Conservation (phyloP, 2,797 vertebrate species). For the Pseudopleuronectes americanus region DNA sequence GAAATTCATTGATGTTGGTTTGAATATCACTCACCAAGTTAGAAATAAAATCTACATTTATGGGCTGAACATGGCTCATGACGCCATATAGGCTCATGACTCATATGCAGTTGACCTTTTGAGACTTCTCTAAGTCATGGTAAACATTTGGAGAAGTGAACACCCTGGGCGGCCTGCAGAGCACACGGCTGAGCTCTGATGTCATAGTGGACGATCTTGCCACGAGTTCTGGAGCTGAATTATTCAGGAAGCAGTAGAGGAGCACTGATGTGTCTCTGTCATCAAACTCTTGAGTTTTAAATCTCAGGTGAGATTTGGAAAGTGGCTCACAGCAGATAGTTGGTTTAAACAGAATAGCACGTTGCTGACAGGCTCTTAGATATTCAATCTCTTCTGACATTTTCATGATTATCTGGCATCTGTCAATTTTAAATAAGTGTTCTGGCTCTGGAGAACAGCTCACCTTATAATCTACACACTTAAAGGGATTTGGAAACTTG, state of each 20-base stretch:
- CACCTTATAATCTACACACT: no score
- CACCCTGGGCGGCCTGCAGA: background rate
- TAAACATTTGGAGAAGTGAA: no score
- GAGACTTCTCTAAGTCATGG: no score
- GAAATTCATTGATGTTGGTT: no score
- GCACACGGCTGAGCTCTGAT: background rate
- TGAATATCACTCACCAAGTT: no score
- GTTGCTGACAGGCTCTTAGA: background rate
- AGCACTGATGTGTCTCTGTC: background rate
- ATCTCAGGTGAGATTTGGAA: background rate
- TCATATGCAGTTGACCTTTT: no score
- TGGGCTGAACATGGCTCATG: no score
- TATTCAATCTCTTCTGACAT: background rate
- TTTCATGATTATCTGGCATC: background rate
- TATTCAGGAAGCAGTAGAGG: no score
- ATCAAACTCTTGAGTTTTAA: background rate
- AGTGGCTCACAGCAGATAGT: background rate
- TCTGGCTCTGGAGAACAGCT: no score
- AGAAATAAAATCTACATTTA: no score
- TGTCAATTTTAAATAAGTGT: background rate
- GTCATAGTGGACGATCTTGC: background rate
- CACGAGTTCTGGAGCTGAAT: background rate
- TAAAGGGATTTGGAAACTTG: no score
- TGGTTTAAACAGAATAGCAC: background rate
- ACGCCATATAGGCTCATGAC: background rate